Percentiles rank a stretch among this genome's conserved stretches.
These are phyloP conservation scores for Lordiphosa fenestrarum DNA, from an alignment of 2,888 invertebrate genomes.

Conservation along the genomic window DNA sequence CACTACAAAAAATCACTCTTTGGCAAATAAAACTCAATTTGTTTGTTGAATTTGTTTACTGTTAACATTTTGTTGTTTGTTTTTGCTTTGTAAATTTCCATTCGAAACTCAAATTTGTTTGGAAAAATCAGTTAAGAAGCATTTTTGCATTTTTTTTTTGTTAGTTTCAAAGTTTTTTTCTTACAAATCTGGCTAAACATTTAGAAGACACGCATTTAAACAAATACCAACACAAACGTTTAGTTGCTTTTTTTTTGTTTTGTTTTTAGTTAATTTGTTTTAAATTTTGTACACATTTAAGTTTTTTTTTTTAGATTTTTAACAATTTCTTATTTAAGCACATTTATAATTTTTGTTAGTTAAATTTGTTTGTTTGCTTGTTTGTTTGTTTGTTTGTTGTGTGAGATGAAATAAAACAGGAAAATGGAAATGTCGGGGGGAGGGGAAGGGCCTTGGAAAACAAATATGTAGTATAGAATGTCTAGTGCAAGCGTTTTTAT, in stretches of 20 bases:
- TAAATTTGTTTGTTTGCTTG: slow-evolving; percentile 4
- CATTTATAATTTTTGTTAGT: slow-evolving; percentile 24
- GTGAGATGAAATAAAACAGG: background rate
- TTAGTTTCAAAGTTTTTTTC: slow-evolving; percentile 27
- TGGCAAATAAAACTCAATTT: slow-evolving; percentile 70
- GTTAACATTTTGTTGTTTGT: slow-evolving; percentile 58
- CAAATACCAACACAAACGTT: slow-evolving; percentile 60
- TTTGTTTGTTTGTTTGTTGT: slow-evolving; percentile 10
- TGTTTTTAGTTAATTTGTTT: slow-evolving; percentile 7
- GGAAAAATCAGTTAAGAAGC: slow-evolving; percentile 9
- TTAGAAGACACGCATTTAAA: slow-evolving; percentile 48
- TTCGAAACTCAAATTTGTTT: slow-evolving; percentile 3
- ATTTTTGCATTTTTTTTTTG: slow-evolving; percentile 11
- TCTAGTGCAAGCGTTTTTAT: too few species aligned
- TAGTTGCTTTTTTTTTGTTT: slow-evolving; percentile 25
- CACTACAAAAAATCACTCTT: slow-evolving; percentile 76
- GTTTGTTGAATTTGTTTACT: slow-evolving; percentile 35
- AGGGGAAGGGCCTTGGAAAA: too few species aligned
- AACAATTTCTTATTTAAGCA: slow-evolving; percentile 48
- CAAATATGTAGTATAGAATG: too few species aligned
- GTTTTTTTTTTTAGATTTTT: slow-evolving; percentile 42
- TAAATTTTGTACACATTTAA: slow-evolving; percentile 38
- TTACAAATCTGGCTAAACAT: slow-evolving; percentile 36
- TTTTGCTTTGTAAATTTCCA: slow-evolving; percentile 12
- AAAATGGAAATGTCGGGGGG: too few species aligned